Base-by-base conservation (phyloP, 2,797 vertebrate species). In the Sebastes taczanowskii region DNA sequence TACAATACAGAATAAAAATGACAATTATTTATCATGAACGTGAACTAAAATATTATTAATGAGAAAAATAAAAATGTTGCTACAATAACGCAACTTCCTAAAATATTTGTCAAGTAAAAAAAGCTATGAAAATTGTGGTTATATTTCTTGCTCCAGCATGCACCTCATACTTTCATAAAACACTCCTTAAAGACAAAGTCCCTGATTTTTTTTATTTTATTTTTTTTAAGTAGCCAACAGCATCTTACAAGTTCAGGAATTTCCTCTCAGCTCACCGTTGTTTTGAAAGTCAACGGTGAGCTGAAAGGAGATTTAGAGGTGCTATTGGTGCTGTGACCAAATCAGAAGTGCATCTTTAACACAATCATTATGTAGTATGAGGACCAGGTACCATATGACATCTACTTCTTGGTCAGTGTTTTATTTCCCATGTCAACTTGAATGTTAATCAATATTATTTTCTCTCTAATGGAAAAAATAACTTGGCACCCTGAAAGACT, bases 61-160 rank as follows among this genome's bases (percentile, higher is more conserved):
- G 56, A 84, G 23, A 83, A 83, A 88, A 90, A 69, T 63, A 56
- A 56, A 81, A 71, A 86, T 62, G 76, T 85, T 89, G 93, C 91
- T 93, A 93, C 91, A 85, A 85, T 84, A 88, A 85, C 76, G 86
- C 77, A 87, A 90, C 68, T 79, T 64, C 81, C 76, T 81, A 71
- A 86, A 90, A 91, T 81, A 90, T 88, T 77, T 85, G 80, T 94
- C 93, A 91, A 90, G 89, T 91, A 94, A 78, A 93, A 80, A 64
- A 66, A 85, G 80, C 75, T 84, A 83, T 85, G 60, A 82, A 87
- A 77, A 80, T 52, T 25, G 81, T 92, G 90, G 87, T 89, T 92
- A 91, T 88, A 89, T 75, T 89, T 89, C 74, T 62, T 62, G 64
- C 78, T 72, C 79, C 89, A 83, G 84, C 93, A 94, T 94, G 92